Conservation (phyloP, 1,140 invertebrate genomes). For the Archivesica marissinica region DNA sequence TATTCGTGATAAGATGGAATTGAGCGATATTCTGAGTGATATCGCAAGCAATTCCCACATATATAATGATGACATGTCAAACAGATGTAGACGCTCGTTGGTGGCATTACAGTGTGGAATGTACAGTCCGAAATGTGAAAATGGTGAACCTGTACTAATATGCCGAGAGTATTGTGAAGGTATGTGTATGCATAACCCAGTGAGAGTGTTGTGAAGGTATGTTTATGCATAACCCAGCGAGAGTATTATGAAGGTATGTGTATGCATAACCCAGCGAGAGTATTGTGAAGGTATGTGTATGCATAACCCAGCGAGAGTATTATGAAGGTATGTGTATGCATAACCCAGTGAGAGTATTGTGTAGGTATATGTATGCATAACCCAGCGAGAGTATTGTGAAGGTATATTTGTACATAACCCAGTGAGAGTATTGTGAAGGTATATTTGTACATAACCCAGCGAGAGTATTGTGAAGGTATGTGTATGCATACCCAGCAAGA, state of each 20-base stretch:
- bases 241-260: not conserved
- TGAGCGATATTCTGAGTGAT: not conserved
- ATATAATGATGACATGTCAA: not conserved
- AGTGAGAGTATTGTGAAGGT: too few species aligned
- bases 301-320: too few species aligned
- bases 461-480: not conserved
- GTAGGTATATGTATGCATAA: not conserved
- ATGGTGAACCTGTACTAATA: not conserved
- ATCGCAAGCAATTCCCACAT: not conserved
- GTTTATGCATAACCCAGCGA: not conserved
- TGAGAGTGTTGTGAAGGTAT: not conserved
- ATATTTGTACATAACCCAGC: too few species aligned
- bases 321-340: not conserved
- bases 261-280: too few species aligned
- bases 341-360: not conserved
- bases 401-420: not conserved
- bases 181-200: not conserved
- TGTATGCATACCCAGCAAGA: not conserved
- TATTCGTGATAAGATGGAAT: not conserved
- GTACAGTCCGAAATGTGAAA: not conserved
- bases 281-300: too few species aligned
- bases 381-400: not conserved
- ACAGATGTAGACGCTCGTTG: not conserved
- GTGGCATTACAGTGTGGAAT: not conserved
- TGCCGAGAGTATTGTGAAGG: constrained; percentile 25